phyloP scores from a whole-genome alignment of 2,888 invertebrate genomes.

The Megastigmus dorsalis region DNA sequence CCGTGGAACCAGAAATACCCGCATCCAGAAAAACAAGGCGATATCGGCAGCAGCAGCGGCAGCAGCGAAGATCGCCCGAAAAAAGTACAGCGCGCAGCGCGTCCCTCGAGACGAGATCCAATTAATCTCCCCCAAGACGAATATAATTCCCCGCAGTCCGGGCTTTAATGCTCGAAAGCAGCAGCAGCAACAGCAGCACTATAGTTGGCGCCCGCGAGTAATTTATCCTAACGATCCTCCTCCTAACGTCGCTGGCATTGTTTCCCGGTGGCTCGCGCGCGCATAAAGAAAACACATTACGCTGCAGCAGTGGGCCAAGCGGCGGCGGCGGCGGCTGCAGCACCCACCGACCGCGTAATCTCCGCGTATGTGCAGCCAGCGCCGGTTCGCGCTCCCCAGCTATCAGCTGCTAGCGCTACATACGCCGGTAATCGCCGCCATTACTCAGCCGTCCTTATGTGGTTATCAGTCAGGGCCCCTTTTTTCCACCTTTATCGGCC shows the following conservation, averaged over 20 bases:
- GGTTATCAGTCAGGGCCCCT: conserved; percentile 48
- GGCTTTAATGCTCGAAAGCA: not conserved
- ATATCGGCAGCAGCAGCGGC: too few relatives aligned
- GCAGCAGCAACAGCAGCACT: conserved; percentile 20
- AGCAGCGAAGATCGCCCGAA: too few relatives aligned
- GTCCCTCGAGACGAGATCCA: conserved; percentile 3
- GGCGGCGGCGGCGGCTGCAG: not conserved
- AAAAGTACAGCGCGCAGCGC: too few relatives aligned
- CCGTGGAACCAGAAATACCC: not conserved
- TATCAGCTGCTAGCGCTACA: conserved; percentile 32
- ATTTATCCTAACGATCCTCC: conserved; percentile 51
- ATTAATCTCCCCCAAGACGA: conserved; percentile 18
- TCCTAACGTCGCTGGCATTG: conserved; percentile 42
- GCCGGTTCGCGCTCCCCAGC: not conserved
- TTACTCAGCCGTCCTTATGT: conserved; percentile 58
- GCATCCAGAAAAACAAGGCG: too few relatives aligned
- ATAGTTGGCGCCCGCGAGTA: not conserved
- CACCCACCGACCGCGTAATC: not conserved
- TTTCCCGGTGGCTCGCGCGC: conserved; percentile 25
- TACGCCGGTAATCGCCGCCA: conserved; percentile 61
- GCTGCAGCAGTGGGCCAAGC: too few relatives aligned
- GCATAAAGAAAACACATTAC: conserved; percentile 49
- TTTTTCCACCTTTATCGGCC: conserved; percentile 38
- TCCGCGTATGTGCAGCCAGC: not conserved
- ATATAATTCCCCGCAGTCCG: conserved; percentile 5